phyloP scores from a whole-genome alignment of 2,888 invertebrate species.

The Cryptus viduatorius region DNA sequence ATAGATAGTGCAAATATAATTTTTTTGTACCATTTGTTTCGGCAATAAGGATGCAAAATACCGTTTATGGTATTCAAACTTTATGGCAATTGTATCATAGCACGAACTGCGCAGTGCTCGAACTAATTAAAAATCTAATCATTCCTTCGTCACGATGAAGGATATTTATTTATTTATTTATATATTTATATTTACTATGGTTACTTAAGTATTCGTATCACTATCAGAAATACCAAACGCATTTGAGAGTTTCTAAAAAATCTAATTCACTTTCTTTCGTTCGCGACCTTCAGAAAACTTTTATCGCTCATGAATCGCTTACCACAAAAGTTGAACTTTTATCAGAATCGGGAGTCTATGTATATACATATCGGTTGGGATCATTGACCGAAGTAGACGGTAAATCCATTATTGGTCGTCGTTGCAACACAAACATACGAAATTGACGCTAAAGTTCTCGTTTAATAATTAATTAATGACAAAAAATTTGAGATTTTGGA shows the following conservation, averaged over 20 bases:
- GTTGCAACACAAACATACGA: neutral
- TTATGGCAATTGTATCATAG: too few species aligned
- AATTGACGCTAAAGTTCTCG: neutral
- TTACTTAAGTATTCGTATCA: too few species aligned
- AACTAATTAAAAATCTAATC: too few species aligned
- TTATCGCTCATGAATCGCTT: constrained; percentile 12
- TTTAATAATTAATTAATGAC: constrained; percentile 35
- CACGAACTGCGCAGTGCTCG: too few species aligned
- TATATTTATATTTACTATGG: neutral
- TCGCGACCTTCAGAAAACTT: constrained; percentile 9
- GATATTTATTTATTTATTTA: too few species aligned
- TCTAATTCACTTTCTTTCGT: constrained; percentile 7
- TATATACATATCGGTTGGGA: neutral
- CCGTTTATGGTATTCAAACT: too few species aligned
- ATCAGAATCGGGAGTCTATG: neutral
- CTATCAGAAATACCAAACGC: neutral
- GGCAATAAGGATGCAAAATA: too few species aligned
- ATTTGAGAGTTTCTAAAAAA: neutral
- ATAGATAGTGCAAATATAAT: too few species aligned
- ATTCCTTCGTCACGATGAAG: too few species aligned
- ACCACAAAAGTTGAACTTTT: constrained; percentile 1
- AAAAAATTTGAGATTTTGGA: neutral
- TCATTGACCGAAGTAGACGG: neutral
- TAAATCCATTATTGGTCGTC: neutral
- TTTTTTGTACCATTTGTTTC: too few species aligned